phyloP scores from a whole-genome alignment of 2,797 vertebrate species.

The Heterohyrax brucei region DNA sequence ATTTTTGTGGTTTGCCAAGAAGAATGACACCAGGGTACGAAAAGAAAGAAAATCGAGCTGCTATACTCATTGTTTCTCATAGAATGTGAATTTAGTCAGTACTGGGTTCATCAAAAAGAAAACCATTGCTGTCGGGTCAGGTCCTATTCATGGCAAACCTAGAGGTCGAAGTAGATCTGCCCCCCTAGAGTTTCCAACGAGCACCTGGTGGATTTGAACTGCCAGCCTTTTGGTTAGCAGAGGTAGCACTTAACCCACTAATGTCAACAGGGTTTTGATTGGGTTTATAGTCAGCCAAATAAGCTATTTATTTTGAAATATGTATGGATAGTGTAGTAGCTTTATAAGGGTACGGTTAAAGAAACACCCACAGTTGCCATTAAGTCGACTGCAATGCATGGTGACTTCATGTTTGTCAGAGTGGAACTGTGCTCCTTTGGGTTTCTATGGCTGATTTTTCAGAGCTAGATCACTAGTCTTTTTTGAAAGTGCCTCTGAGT shows the following conservation, averaged over 20 bases:
- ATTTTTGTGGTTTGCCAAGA: slow-evolving; percentile 47
- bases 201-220: no score
- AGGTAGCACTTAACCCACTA: no score
- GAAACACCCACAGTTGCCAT: background rate
- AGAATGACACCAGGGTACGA: background rate
- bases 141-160: no score
- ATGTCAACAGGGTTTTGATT: no score
- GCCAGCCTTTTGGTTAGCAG: no score
- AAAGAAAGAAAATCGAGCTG: background rate
- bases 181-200: no score
- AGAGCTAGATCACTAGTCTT: background rate
- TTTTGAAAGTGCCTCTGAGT: background rate
- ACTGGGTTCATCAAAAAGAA: background rate
- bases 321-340: background rate
- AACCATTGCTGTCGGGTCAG: no score
- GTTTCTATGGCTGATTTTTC: background rate
- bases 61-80: background rate
- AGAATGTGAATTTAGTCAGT: slow-evolving; percentile 56
- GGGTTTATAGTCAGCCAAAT: background rate
- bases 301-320: slow-evolving; percentile 3
- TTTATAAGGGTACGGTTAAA: background rate
- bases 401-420: background rate
- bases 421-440: background rate
- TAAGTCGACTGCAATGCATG: background rate
- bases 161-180: no score